A percentile compares a stretch with the other conserved stretches of the same genome.
Evolutionary conservation across 2,888 invertebrate species (phyloP).

Genomic region (Epinotia nisella): DNA sequence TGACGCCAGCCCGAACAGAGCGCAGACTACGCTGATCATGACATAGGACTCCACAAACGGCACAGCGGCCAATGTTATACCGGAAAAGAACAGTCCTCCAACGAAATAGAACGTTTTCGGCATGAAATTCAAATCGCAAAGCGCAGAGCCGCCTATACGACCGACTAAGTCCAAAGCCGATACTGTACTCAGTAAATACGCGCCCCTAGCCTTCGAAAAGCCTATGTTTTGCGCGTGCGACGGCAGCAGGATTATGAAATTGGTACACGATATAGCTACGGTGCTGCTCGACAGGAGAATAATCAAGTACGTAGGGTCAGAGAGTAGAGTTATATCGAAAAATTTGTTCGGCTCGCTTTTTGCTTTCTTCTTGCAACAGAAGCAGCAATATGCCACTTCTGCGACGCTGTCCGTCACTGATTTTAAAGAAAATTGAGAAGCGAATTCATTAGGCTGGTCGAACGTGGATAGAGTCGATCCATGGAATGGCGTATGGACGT

Average conservation of each 20-base stretch:
- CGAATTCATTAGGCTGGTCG: conserved; percentile 90
- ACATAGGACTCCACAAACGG: conserved; percentile 88
- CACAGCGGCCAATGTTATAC: conserved; percentile 88
- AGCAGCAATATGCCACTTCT: conserved; percentile 76
- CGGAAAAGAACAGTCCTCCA: conserved; percentile 91
- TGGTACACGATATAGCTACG: conserved; percentile 94
- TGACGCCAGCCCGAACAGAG: conserved; percentile 91
- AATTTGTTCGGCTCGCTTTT: conserved; percentile 84
- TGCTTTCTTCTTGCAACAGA: conserved; percentile 71
- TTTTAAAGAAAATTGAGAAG: conserved; percentile 90
- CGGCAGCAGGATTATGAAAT: conserved; percentile 93
- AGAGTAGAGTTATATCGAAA: conserved; percentile 89
- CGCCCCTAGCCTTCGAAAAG: conserved; percentile 89
- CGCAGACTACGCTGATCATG: conserved; percentile 88
- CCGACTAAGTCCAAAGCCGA: conserved; percentile 93
- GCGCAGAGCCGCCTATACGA: conserved; percentile 92
- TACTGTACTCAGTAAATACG: conserved; percentile 90
- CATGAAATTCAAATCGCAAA: conserved; percentile 91
- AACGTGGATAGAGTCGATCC: conserved; percentile 92
- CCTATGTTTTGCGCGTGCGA: conserved; percentile 89
- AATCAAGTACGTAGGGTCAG: conserved; percentile 91
- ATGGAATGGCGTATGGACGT: conserved; percentile 93
- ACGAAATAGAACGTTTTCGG: conserved; percentile 93
- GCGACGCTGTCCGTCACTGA: conserved; percentile 86
- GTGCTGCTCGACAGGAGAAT: conserved; percentile 93